Base-by-base conservation (phyloP, 2,797 vertebrate genomes). In the Microctenopoma stevenorrisi region DNA sequence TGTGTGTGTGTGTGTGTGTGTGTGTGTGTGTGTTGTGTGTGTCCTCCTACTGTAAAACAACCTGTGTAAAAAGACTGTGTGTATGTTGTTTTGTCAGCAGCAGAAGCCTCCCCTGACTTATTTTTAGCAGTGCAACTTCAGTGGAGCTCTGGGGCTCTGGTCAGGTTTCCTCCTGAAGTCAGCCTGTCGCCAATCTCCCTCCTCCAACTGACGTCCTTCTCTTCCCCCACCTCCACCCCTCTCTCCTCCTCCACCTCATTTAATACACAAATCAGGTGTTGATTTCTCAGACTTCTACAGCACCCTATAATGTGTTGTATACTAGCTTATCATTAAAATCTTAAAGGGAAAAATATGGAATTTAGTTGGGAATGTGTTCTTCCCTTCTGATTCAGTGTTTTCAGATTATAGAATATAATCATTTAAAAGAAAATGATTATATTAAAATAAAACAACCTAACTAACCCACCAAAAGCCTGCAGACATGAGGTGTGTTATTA, bases 131-230 rank as follows among this genome's bases (percentile, higher is more conserved):
- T 38, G 79, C 72, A 74, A 87, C 83, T 90, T 87, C 76, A 53
- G 88, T 86, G 84, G 85, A 88, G 81, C 88, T 81, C 72, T 67
- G 82, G 81, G 81, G 85, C 84, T 91, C 91, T 86, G 92, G 86
- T 94, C 90, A 56, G 87, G 89, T 94, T 94, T 93, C 93, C 88
- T 88, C 83, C 60, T 37, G 63, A 90, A 90, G 90, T 88, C 91
- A 92, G 91, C 71, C 92, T 93, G 93, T 91, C 91, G 92, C 94
- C 92, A 89, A 35, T 70, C 72, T 61, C 75, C 66, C 78, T 61
- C 68, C 62, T 78, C 70, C 51, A 33, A 63, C 74, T 43, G 33
- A 58, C 64, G 64, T 65, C 76, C 71, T 15, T 30, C 68, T 5
- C 70, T 22, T 4, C 57, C 43, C 37, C 12, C 60, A 10, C 62